Evolutionary conservation across 2,113 vertebrate species (phyloP), one percentile per base, ranked within the genome.

Genomic region (Mormyrus iriodes): DNA sequence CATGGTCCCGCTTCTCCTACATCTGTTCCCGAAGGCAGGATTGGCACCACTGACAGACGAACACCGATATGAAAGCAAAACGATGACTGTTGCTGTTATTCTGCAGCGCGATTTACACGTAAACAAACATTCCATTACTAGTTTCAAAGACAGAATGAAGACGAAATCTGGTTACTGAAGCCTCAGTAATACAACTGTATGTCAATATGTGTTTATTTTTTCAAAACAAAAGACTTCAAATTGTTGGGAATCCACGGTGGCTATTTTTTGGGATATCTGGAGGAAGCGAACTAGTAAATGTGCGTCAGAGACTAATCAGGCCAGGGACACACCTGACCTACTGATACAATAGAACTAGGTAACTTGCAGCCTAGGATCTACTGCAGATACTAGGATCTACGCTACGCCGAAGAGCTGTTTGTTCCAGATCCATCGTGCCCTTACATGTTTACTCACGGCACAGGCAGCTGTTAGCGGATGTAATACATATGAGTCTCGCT

Each of bases 381-480:
- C 44, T n/a, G 13, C n/a, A 48, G 3, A 48, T 44, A 2, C 19
- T 13, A 48, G 73, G 17, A 15, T 79, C 35, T 0, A 19, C 15
- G 31, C 17, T 42, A 79, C 1, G 35, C 73, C 35, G 19, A 31
- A 79, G 31, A 35, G 35, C 69, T 39, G 69, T 4, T 19, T 3
- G 73, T 35, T 19, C 13, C 73, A 35, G 31, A 79, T 42, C 13
- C 35, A 42, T 39, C 35, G 35, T 79, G 73, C 19, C 73, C 35
- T 79, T 79, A 42, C 73, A 79, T 79, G 73, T 79, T 42, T 79
- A 42, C 35, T 42, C n/a, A 69, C n/a, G n/a, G 10, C 61, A 79
- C 73, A 79, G 61, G 61, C 61, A 69, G 61, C 61, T 69, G 61
- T 69, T 69, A 69, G 61, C 73, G 35, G 73, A 79, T 79, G 73